These are phyloP conservation scores for Rhodinocichla rosea DNA, from an alignment of 2,113 vertebrate genomes.

Conservation along the genomic window DNA sequence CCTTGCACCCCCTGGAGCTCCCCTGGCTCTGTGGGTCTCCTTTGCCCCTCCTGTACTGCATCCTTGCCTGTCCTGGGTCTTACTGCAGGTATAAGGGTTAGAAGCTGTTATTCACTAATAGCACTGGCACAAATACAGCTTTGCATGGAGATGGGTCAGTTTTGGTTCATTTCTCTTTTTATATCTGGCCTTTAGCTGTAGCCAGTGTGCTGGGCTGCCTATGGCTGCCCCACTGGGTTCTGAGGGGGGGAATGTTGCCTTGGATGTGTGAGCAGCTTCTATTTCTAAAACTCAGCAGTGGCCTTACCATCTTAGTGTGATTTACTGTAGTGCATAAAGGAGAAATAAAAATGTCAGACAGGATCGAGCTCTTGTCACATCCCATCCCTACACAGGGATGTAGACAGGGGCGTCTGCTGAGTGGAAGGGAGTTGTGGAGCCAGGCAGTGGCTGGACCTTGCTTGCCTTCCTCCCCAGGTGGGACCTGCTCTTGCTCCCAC, in stretches of 20 bases:
- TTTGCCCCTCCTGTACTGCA: not conserved
- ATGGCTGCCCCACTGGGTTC: rapidly evolving
- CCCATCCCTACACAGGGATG: not conserved
- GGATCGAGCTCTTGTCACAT: not conserved
- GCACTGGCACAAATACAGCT: not conserved
- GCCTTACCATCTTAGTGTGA: not conserved
- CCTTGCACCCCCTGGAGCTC: not conserved
- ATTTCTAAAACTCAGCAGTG: not conserved
- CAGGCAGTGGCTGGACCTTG: not conserved
- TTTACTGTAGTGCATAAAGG: not conserved
- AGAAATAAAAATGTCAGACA: not conserved
- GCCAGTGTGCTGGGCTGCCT: not conserved
- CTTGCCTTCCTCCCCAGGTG: not conserved
- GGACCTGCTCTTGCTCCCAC: not conserved
- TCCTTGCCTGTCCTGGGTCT: not conserved
- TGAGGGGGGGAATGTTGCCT: not conserved
- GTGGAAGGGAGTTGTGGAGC: not conserved
- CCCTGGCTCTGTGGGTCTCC: not conserved
- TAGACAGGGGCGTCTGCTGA: rapidly evolving
- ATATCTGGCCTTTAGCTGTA: not conserved
- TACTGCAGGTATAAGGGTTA: not conserved
- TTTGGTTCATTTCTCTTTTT: not conserved
- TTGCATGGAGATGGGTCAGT: not conserved
- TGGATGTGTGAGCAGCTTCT: not conserved
- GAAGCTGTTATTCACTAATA: not conserved